Evolutionary conservation across 2,113 vertebrate species (phyloP).

Genomic region (Nothocercus nigrocapillus): DNA sequence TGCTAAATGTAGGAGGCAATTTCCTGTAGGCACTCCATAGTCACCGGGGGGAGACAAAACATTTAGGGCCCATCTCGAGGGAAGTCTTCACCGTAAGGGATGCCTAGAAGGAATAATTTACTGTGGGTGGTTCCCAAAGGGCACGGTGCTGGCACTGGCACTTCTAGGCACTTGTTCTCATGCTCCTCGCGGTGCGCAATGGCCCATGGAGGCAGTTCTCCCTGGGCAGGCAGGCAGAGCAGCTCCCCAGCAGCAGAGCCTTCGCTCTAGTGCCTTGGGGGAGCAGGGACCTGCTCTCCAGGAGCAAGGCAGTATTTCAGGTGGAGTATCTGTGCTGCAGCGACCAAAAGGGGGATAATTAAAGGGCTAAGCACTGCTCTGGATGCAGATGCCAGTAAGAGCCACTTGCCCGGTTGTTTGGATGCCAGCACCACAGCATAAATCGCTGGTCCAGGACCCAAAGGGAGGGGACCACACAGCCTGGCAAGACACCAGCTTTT

Average conservation of each 20-base stretch:
- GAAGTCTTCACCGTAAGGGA: fast-evolving
- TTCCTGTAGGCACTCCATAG: neutral
- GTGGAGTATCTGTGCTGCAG: fast-evolving
- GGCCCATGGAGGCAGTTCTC: neutral
- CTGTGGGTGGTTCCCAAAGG: neutral
- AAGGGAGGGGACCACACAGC: neutral
- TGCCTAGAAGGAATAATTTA: neutral
- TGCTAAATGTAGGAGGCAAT: neutral
- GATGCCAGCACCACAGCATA: neutral
- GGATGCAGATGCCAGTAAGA: neutral
- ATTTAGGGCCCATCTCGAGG: neutral
- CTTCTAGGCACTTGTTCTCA: fast-evolving
- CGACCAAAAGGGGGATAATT: neutral
- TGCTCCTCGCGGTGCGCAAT: fast-evolving
- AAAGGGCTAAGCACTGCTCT: neutral
- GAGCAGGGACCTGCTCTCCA: neutral
- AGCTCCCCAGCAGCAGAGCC: neutral
- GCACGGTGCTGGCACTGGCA: fast-evolving
- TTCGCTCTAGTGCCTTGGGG: neutral
- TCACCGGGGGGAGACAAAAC: slow-evolving; percentile 46
- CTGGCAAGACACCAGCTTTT: neutral
- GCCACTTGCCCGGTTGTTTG: neutral
- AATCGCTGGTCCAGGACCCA: neutral
- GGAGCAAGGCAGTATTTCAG: neutral
- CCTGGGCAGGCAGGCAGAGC: neutral